These are phyloP conservation scores for Sinocyclocheilus rhinocerous DNA, from an alignment of 2,113 vertebrate species.

Conservation along the genomic window DNA sequence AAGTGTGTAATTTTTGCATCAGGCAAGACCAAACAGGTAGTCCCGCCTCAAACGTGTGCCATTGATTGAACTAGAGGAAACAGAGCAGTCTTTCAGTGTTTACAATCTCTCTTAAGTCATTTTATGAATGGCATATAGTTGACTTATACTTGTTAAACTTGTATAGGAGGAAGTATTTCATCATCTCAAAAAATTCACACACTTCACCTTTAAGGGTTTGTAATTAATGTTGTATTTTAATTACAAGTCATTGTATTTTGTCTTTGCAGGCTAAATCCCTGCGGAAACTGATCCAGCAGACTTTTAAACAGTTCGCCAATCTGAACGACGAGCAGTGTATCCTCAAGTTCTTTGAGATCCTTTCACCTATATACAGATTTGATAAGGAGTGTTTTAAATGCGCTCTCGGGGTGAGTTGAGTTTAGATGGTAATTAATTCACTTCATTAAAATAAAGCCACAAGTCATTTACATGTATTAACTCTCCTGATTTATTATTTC, in stretches of 20 bases:
- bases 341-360: constrained; percentile 97
- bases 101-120: background rate
- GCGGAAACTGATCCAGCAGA: constrained; percentile 96
- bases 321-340: constrained; percentile 97
- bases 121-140: background rate
- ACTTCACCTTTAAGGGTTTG: background rate
- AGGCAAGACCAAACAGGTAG: background rate
- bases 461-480: background rate
- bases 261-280: constrained; percentile 88
- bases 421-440: background rate
- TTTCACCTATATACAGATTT: constrained; percentile 92
- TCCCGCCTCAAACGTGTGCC: background rate
- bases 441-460: background rate
- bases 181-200: background rate
- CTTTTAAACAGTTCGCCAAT: constrained; percentile 96
- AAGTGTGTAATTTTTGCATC: background rate
- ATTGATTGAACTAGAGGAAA: background rate
- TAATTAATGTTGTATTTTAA: background rate
- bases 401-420: constrained; percentile 87
- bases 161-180: background rate
- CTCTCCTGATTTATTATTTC: background rate
- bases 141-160: background rate
- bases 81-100: background rate
- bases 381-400: constrained; percentile 99
- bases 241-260: constrained; percentile 11